Conservation (phyloP, 2,888 invertebrate genomes). For the Ptilodon capucinus region DNA sequence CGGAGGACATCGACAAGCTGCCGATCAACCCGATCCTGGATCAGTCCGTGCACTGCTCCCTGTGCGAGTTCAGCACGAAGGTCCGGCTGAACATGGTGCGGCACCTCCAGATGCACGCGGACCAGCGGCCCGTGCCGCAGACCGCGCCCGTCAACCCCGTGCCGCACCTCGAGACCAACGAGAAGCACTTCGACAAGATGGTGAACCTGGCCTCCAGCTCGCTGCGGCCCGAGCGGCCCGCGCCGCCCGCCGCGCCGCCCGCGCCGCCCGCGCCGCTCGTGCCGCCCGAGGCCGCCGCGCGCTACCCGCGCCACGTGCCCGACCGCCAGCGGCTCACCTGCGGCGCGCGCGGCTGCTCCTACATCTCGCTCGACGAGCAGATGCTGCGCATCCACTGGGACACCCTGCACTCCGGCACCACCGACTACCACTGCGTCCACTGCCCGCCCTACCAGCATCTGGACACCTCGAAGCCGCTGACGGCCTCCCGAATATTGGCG, state of each 20-base stretch:
- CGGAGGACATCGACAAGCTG: constrained; percentile 84
- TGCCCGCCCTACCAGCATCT: constrained; percentile 83
- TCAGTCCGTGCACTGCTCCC: constrained; percentile 83
- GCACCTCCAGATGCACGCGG: constrained; percentile 86
- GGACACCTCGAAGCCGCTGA: constrained; percentile 68
- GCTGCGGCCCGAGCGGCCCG: constrained; percentile 35
- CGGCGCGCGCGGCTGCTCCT: constrained; percentile 86
- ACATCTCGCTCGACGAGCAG: constrained; percentile 87
- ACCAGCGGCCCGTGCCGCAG: constrained; percentile 84
- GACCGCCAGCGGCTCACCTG: constrained; percentile 86
- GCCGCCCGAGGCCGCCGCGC: constrained; percentile 43
- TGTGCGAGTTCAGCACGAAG: constrained; percentile 87
- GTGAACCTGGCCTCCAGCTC: constrained; percentile 91
- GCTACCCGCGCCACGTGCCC: constrained; percentile 77
- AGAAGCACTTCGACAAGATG: constrained; percentile 93
- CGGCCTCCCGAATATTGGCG: constrained; percentile 84
- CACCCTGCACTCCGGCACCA: constrained; percentile 85
- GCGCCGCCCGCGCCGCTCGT: constrained; percentile 17
- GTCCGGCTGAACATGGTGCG: constrained; percentile 87
- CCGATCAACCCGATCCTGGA: constrained; percentile 86
- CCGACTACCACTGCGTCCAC: constrained; percentile 86
- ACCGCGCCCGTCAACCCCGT: constrained; percentile 91
- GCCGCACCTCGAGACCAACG: constrained; percentile 88
- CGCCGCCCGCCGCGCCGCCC: constrained; percentile 36
- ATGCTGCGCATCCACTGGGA: constrained; percentile 89